phyloP scores from a whole-genome alignment of 2,113 vertebrate species.

The Craseonycteris thonglongyai region DNA sequence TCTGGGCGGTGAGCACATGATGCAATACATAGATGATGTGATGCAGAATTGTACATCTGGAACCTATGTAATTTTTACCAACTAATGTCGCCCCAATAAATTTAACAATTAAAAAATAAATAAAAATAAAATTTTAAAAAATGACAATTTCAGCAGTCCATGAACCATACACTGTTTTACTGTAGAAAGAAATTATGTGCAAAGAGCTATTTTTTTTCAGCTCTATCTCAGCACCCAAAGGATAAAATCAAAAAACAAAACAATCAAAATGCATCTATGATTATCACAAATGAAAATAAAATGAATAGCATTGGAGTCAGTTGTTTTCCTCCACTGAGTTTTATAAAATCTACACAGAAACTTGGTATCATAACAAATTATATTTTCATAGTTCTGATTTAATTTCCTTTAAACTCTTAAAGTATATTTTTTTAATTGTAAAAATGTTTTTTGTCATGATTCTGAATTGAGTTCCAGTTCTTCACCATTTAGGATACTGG shows the following conservation, averaged over 20 bases:
- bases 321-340: slow-evolving; percentile 65
- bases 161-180: slow-evolving; percentile 44
- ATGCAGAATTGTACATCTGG: too few relatives aligned
- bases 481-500: slow-evolving; percentile 59
- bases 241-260: slow-evolving; percentile 63
- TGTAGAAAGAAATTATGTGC: slow-evolving; percentile 54
- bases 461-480: slow-evolving; percentile 58
- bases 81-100: too few relatives aligned
- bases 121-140: too few relatives aligned
- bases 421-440: slow-evolving; percentile 54
- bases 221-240: slow-evolving; percentile 73
- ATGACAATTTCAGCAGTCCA: slow-evolving; percentile 54
- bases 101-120: too few relatives aligned
- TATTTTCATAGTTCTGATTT: slow-evolving; percentile 78
- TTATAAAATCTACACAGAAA: slow-evolving; percentile 80
- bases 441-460: slow-evolving; percentile 59
- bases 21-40: too few relatives aligned
- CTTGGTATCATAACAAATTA: slow-evolving; percentile 81
- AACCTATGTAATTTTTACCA: too few relatives aligned
- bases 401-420: slow-evolving; percentile 75
- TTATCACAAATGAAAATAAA: slow-evolving; percentile 79
- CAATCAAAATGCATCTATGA: slow-evolving; percentile 60
- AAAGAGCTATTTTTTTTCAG: slow-evolving; percentile 66
- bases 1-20: too few relatives aligned
- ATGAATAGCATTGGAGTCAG: slow-evolving; percentile 60